Evolutionary conservation across 2,888 invertebrate genomes (phyloP), one percentile per base, ranked within the genome.

Genomic region (Sinodicranocentrus sp.): DNA sequence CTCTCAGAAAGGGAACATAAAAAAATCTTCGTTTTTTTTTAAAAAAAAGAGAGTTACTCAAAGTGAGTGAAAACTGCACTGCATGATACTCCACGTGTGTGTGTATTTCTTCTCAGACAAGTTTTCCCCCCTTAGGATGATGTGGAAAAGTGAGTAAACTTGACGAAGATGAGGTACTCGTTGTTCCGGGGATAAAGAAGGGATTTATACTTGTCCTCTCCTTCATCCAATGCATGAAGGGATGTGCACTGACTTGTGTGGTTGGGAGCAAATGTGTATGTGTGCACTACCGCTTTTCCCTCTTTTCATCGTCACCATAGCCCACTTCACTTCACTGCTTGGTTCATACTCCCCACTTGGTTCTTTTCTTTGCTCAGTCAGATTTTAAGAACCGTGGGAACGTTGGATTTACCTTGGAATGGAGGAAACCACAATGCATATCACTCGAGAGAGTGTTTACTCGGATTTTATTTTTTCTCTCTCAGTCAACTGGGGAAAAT

Each of bases 361-460:
- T 17, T 59, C 68, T 59, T 57, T 15, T 2, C 57, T 57, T 23
- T 33, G 63, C 48, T 21, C 65, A 65, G 52, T 25, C 26, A 59
- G 68, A 43, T 43, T 68, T 61, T 72, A 65, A 79, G 79, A 71
- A 79, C 54, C 79, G 79, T 79, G 79, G 79, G 79, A 79, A 79
- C 72, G 70, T 44, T 63, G 70, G 61, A 48, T 17, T n/a, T 33
- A 33, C 21, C 52, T 2, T 33, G 33, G 33, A 10, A 33, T 6
- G 10, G n/a, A 15, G 48, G 17, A 21, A 57, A 5, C 57, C 57
- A 57, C 57, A 57, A 57, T 21, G 23, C 23, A 3, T 57, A 3
- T n/a, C 39, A 10, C 48, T 48, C 10, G 48, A 48, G 39, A 39
- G 13, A 39, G 39, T 33, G 33, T 33, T 10, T 33, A 10, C 33